phyloP scores from a whole-genome alignment of 1,140 invertebrate species.

The Ips typographus region DNA sequence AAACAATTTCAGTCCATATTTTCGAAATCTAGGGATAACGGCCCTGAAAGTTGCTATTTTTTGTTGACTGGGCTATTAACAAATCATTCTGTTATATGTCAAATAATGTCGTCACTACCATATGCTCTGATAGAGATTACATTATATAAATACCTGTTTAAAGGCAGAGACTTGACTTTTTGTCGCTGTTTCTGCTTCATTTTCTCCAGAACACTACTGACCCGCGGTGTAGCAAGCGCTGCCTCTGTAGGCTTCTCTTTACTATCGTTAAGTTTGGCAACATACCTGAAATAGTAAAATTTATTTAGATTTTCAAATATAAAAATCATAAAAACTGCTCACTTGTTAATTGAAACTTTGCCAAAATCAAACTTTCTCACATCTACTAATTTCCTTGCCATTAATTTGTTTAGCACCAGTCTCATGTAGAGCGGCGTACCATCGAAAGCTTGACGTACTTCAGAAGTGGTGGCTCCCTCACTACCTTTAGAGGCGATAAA shows the following conservation, averaged over 20 bases:
- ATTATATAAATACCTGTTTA: background rate
- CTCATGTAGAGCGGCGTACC: constrained; percentile 37
- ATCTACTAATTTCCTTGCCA: constrained; percentile 36
- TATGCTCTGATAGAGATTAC: too few relatives aligned
- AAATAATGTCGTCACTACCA: too few relatives aligned
- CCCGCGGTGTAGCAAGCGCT: background rate
- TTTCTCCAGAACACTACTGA: constrained; percentile 11
- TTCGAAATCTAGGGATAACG: too few relatives aligned
- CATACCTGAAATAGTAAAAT: constrained; percentile 30
- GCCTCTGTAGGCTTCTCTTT: background rate
- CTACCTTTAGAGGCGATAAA: constrained; percentile 33
- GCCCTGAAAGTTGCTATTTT: too few relatives aligned
- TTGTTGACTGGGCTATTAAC: too few relatives aligned
- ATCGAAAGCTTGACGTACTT: constrained; percentile 31
- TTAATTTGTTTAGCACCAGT: constrained; percentile 35
- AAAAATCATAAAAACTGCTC: constrained; percentile 9
- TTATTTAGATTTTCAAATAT: constrained; percentile 2
- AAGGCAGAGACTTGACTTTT: constrained; percentile 10
- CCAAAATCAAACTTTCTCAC: constrained; percentile 40
- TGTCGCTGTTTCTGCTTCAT: constrained; percentile 15
- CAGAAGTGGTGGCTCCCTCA: constrained; percentile 28
- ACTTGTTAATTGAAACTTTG: constrained; percentile 21
- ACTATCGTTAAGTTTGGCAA: constrained; percentile 16
- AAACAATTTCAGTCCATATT: too few relatives aligned
- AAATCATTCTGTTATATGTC: too few relatives aligned